Conservation (phyloP, 2,888 invertebrate genomes). For the Ceratothoa steindachneri region DNA sequence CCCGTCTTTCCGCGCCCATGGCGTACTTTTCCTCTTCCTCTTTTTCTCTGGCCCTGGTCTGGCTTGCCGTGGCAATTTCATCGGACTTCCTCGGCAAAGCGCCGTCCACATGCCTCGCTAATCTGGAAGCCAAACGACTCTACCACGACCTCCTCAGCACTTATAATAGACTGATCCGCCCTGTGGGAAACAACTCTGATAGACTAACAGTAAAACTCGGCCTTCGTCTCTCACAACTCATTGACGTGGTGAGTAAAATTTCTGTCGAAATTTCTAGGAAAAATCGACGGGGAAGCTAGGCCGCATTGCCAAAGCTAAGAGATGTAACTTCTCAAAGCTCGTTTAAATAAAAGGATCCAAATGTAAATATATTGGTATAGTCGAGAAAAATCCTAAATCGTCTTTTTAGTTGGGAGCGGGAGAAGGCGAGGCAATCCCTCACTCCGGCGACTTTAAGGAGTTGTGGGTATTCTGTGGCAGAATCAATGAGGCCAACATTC, state of each 20-base stretch:
- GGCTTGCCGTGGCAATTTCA: constrained; percentile 12
- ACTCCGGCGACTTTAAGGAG: too few relatives aligned
- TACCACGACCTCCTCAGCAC: constrained; percentile 92
- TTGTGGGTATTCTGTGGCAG: too few relatives aligned
- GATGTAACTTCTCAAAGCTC: too few relatives aligned
- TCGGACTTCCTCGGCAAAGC: constrained; percentile 4
- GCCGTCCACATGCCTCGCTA: constrained; percentile 58
- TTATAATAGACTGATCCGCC: constrained; percentile 91
- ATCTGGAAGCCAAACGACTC: constrained; percentile 88
- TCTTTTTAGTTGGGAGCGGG: too few relatives aligned
- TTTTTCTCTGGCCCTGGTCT: constrained; percentile 8
- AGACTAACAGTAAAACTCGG: constrained; percentile 93
- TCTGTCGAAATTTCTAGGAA: too few relatives aligned
- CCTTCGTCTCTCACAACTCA: constrained; percentile 80
- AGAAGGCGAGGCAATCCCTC: too few relatives aligned
- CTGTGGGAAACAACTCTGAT: constrained; percentile 90
- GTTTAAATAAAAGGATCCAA: too few relatives aligned
- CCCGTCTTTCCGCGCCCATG: constrained; percentile 18
- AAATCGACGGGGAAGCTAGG: too few relatives aligned
- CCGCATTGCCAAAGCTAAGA: too few relatives aligned
- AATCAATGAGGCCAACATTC: too few relatives aligned
- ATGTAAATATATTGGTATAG: too few relatives aligned
- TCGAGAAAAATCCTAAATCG: too few relatives aligned
- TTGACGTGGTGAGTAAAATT: constrained; percentile 82
- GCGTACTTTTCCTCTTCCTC: constrained; percentile 22